Evolutionary conservation across 1,140 invertebrate genomes (phyloP), one percentile per base, ranked within the genome.

Genomic region (Caenorhabditis remanei): DNA sequence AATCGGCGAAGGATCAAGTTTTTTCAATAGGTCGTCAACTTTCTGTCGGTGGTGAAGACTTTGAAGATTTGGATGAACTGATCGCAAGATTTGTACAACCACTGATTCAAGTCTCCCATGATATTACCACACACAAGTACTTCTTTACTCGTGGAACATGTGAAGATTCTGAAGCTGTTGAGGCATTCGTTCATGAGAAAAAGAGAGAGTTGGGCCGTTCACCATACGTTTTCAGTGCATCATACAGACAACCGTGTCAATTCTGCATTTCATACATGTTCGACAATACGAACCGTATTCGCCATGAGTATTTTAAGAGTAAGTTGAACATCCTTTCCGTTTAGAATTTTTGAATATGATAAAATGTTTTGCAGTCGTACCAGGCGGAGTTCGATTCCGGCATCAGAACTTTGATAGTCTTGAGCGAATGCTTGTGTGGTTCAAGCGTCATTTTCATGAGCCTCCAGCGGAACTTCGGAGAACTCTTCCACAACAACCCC

Each of bases 381-480:
- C 97, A 0, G 96, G 99, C 87, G 98, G 98, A 19, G 97, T 97
- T 91, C 95, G 95, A 75, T 99, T 97, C 93, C 94, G 98, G 48
- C 95, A 95, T 83, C 95, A 97, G 92, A 95, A 96, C 90, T 99
- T 99, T 93, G 95, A 96, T 85, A 95, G 96, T 1, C 93, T 99
- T 0, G 95, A 95, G 84, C 95, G 95, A 2, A 92, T 99, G 11
- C 95, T 99, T 89, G 95, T 96, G 83, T 99, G 97, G 97, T 99
- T 99, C 93, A 99, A 99, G 92, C 96, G 97, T 93, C 97, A 99
- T 92, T 99, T 97, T 94, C 94, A 96, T 79, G 97, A 98, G 91
- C 96, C 96, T 13, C 88, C 84, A 21, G 4, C 40, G 9, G 71
- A n/a, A 13, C 5, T 43, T 0, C 13, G 71, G 14, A 41, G 67